These are phyloP conservation scores for Drosophila colorata DNA, from an alignment of 2,888 invertebrate genomes.

Conservation along the genomic window DNA sequence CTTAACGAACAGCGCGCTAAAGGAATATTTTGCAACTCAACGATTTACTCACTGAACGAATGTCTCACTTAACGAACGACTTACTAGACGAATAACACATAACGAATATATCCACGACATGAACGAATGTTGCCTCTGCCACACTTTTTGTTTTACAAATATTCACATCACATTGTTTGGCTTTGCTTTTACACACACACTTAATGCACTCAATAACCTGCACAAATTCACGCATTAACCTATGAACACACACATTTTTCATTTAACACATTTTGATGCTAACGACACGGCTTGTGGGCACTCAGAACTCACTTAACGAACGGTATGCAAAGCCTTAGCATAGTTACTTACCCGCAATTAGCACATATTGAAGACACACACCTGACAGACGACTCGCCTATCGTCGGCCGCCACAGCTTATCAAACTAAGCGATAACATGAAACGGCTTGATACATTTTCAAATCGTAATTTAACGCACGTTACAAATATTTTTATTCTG, in stretches of 20 bases:
- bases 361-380: not conserved
- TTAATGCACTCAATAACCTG: not conserved
- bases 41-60: not conserved
- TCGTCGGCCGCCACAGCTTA: not conserved
- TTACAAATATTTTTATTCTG: not conserved
- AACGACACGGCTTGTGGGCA: not conserved
- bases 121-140: not conserved
- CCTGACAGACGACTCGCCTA: not conserved
- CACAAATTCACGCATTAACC: not conserved
- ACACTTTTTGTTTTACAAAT: no score
- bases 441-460: not conserved
- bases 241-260: not conserved
- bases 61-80: not conserved
- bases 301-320: not conserved
- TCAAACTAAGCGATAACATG: not conserved
- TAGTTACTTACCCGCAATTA: fast-evolving
- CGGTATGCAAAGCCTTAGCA: not conserved
- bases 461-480: not conserved
- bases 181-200: no score
- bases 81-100: not conserved
- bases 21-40: not conserved
- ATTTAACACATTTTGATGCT: not conserved
- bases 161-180: no score
- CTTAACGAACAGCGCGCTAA: not conserved
- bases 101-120: not conserved